These are phyloP conservation scores for Cydia amplana DNA, from an alignment of 1,140 invertebrate species.

Conservation along the genomic window DNA sequence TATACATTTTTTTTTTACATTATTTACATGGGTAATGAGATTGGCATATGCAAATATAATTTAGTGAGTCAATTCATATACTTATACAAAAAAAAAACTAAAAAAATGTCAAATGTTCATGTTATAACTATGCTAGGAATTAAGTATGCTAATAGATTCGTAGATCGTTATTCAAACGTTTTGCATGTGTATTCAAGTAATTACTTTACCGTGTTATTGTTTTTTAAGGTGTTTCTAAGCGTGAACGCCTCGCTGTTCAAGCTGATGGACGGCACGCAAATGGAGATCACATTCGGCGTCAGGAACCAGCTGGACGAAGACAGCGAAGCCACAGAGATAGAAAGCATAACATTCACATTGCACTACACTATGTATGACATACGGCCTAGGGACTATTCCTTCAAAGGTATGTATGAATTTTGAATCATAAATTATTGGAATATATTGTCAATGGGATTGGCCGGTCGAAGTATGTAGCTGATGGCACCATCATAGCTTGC, in stretches of 20 bases:
- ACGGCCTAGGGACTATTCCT: constrained; percentile 57
- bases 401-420: constrained; percentile 43
- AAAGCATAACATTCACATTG: constrained; percentile 50
- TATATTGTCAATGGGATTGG: not conserved
- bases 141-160: too few species aligned
- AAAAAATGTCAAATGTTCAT: too few species aligned
- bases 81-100: too few species aligned
- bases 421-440: not conserved
- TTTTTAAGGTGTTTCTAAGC: constrained; percentile 57
- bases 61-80: too few species aligned
- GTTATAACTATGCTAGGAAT: too few species aligned
- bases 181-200: not conserved
- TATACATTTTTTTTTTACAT: too few species aligned
- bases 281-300: constrained; percentile 57
- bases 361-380: constrained; percentile 66
- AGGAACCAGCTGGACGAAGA: constrained; percentile 52
- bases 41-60: too few species aligned
- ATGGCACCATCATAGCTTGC: too few species aligned
- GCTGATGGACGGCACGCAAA: constrained; percentile 60
- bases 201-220: not conserved
- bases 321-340: constrained; percentile 45
- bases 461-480: too few species aligned
- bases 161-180: too few species aligned
- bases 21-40: too few species aligned
- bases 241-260: constrained; percentile 63